Base-by-base conservation (phyloP, 2,888 invertebrate species). In the Phragmatobia fuliginosa region DNA sequence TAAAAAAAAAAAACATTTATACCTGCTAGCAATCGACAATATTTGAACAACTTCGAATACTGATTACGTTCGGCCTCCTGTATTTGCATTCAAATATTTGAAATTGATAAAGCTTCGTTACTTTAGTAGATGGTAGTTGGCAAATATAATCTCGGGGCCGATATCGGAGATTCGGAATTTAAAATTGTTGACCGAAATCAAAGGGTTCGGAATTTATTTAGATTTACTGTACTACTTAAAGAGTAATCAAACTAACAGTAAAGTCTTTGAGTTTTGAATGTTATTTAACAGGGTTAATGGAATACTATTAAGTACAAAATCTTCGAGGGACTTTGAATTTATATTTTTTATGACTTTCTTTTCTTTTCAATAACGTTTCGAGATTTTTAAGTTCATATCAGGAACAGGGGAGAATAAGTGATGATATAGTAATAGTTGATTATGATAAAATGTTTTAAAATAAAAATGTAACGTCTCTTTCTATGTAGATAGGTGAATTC, bases 91-190 rank as follows among this genome's bases (percentile, higher is more conserved):
- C 32, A 63, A 63, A 49, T 49, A 45, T 41, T 32, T 38, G 21
- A 31, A 45, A 45, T 45, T 32, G 28, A 33, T n/a, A 63, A 32
- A 10, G 45, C 32, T 63, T 49, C 63, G 49, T 63, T 63, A 63
- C 45, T 32, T 63, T 31, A 49, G 31, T 63, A 32, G n/a, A 63
- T 32, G 45, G 49, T 45, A 49, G 31, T 33, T 31, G 21, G 49
- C 33, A 63, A 63, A 63, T 63, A 63, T 32, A 52, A 33, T 32
- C 21, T 52, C 32, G n/a, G 3, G 49, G n/a, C 16, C 21, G 45
- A 32, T 49, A 63, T 49, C n/a, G 16, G 11, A 28, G 49, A 31
- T n/a, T 49, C n/a, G n/a, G n/a, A n/a, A n/a, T n/a, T n/a, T n/a
- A n/a, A n/a, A n/a, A n/a, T n/a, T n/a, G n/a, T n/a, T n/a, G n/a